Conservation (phyloP, 1,140 invertebrate species). For the Tetramorium parvispinum region DNA sequence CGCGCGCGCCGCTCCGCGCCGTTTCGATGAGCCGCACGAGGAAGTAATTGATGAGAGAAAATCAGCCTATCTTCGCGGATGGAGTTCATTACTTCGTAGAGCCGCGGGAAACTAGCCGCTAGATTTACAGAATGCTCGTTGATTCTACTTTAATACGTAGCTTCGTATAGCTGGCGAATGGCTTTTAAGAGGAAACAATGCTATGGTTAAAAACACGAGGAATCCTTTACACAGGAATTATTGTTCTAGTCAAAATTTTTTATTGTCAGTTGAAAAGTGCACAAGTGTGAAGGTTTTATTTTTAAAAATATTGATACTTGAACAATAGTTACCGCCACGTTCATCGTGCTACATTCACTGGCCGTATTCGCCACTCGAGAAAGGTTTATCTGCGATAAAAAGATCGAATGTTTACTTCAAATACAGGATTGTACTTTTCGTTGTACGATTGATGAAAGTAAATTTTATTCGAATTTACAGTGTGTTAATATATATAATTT, state of each 20-base stretch:
- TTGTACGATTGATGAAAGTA: not conserved
- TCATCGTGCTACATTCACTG: not conserved
- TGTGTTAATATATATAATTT: not conserved
- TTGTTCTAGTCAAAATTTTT: not conserved
- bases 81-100: constrained; percentile 22
- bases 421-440: not conserved
- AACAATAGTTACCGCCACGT: not conserved
- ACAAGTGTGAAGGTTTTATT: not conserved
- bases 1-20: constrained; percentile 33
- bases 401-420: not conserved
- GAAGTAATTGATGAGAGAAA: constrained; percentile 58
- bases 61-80: constrained; percentile 48
- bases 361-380: not conserved
- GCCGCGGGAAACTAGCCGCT: constrained; percentile 32
- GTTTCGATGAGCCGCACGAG: constrained; percentile 38
- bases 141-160: constrained; percentile 1
- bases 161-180: not conserved
- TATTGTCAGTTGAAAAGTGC: not conserved
- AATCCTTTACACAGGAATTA: not conserved
- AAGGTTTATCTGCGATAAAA: not conserved
- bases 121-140: not conserved
- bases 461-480: not conserved
- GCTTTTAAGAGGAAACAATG: not conserved
- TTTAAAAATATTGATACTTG: not conserved
- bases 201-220: not conserved